These are phyloP conservation scores for Steinernema feltiae DNA, from an alignment of 1,140 invertebrate species.

Conservation along the genomic window DNA sequence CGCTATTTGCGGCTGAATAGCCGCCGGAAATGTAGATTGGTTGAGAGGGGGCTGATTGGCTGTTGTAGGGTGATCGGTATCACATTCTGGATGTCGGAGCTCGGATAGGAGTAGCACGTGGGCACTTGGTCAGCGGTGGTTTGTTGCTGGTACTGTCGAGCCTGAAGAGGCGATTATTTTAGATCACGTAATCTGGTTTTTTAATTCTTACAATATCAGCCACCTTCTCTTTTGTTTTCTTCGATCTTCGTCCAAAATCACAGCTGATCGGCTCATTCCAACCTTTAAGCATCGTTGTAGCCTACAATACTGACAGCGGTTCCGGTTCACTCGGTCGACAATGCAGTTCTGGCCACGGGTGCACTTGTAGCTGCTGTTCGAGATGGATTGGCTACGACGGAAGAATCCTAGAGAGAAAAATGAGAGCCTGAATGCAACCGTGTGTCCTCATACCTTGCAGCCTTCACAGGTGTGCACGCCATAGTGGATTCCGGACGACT, in stretches of 20 bases:
- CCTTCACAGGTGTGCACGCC: constrained; percentile 99
- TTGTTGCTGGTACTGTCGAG: constrained; percentile 4
- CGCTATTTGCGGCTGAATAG: not conserved
- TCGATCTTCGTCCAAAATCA: not conserved
- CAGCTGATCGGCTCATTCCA: not conserved
- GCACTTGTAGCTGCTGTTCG: constrained; percentile 7
- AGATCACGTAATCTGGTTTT: no score
- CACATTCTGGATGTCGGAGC: not conserved
- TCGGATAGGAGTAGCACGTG: not conserved
- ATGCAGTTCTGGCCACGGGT: constrained; percentile 6
- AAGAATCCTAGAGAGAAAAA: not conserved
- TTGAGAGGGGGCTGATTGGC: not conserved
- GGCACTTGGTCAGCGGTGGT: not conserved
- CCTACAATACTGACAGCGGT: not conserved
- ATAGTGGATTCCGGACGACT: constrained; percentile 95
- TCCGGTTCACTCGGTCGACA: constrained; percentile 8
- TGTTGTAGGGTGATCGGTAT: not conserved
- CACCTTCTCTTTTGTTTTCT: not conserved
- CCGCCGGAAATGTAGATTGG: not conserved
- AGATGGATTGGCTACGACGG: not conserved
- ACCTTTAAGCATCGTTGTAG: not conserved
- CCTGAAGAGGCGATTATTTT: not conserved
- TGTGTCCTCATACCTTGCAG: constrained; percentile 78
- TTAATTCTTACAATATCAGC: constrained; percentile 6
- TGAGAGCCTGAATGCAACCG: not conserved